phyloP scores from a whole-genome alignment of 2,797 vertebrate species.

The Pristis pectinata region DNA sequence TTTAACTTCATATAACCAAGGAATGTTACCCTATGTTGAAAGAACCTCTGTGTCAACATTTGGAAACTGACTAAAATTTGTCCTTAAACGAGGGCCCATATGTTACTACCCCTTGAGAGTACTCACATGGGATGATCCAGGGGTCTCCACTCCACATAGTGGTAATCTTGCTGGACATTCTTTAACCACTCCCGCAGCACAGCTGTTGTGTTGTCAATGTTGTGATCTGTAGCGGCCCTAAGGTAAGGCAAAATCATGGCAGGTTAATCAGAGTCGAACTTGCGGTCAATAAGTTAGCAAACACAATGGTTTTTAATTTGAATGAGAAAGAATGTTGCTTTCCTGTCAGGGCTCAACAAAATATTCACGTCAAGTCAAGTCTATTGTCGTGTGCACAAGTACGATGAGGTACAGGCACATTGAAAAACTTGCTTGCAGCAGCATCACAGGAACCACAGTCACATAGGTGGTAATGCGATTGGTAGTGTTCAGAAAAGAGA shows the following conservation, averaged over 20 bases:
- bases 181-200: slow-evolving; percentile 87
- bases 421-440: too few species aligned
- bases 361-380: too few species aligned
- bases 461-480: background rate
- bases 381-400: too few species aligned
- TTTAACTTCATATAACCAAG: too few species aligned
- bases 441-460: too few species aligned
- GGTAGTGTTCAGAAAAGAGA: background rate
- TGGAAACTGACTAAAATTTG: background rate
- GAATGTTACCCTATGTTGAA: background rate
- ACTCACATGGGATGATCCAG: slow-evolving; percentile 83
- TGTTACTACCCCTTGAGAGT: background rate
- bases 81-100: background rate
- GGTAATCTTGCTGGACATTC: slow-evolving; percentile 73
- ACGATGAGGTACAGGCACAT: too few species aligned
- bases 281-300: background rate
- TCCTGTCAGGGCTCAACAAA: background rate
- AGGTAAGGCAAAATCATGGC: slow-evolving; percentile 37
- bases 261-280: background rate
- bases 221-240: slow-evolving; percentile 91
- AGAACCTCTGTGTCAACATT: background rate
- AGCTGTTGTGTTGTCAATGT: slow-evolving; percentile 82
- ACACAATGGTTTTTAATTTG: background rate
- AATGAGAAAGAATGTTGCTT: background rate
- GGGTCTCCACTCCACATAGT: slow-evolving; percentile 90